Percentiles rank a stretch among this genome's conserved stretches.
phyloP scores from a whole-genome alignment of 2,888 invertebrate genomes.

The Parnassius glacialis region DNA sequence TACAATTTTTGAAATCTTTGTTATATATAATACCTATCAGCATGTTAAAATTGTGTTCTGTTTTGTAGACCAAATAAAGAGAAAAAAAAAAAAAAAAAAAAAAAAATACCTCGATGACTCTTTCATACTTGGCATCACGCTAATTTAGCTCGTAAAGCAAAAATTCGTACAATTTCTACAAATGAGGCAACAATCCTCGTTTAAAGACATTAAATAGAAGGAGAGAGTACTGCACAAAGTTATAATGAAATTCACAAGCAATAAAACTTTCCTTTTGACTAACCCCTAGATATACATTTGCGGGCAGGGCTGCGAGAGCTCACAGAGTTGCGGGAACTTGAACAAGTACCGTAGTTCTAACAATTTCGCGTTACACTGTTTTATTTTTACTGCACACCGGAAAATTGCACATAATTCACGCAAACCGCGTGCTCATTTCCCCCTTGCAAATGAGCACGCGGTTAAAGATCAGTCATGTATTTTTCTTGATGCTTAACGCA shows the following conservation, averaged over 20 bases:
- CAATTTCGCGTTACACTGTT: constrained; percentile 8
- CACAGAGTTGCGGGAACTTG: not conserved
- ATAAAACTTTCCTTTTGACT: constrained; percentile 78
- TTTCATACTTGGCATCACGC: not conserved
- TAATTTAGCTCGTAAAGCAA: constrained; percentile 33
- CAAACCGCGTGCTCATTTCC: constrained; percentile 9
- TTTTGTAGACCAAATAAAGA: too few relatives aligned
- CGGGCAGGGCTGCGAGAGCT: constrained; percentile 51
- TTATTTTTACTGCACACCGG: constrained; percentile 14
- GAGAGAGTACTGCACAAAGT: constrained; percentile 63
- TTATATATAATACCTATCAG: too few relatives aligned
- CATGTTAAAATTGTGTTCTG: too few relatives aligned
- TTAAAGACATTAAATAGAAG: constrained; percentile 68
- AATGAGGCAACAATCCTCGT: constrained; percentile 76
- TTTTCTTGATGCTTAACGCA: constrained; percentile 11
- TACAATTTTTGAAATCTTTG: too few relatives aligned
- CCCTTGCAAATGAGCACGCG: too few relatives aligned
- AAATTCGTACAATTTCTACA: constrained; percentile 68
- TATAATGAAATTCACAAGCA: constrained; percentile 80
- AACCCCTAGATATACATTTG: constrained; percentile 74
- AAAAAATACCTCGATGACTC: too few relatives aligned
- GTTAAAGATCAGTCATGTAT: constrained; percentile 7
- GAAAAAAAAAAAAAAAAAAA: too few relatives aligned
- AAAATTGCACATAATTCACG: constrained; percentile 20
- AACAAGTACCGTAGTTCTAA: constrained; percentile 4